Evolutionary conservation across 2,888 invertebrate species (phyloP).

Genomic region (Calliphora vomitoria): DNA sequence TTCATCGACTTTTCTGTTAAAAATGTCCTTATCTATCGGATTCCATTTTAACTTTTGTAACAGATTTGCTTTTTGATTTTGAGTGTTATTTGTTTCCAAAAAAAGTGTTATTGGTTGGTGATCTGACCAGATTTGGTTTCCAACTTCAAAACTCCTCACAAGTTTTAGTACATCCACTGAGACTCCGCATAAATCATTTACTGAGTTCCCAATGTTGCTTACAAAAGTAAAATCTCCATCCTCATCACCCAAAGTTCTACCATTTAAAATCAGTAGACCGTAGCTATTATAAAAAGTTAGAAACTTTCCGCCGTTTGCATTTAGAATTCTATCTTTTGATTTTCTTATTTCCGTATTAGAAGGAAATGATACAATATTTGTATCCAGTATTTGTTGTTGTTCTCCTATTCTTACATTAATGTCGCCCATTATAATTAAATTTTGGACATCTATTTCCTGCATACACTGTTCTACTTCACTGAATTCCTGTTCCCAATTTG

Average conservation of each 20-base stretch:
- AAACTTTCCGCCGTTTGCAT: background rate
- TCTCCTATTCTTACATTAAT: background rate
- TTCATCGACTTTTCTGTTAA: background rate
- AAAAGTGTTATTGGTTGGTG: background rate
- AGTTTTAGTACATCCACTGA: background rate
- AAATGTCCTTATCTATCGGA: background rate
- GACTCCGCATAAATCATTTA: constrained; percentile 9
- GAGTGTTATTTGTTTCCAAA: too few relatives aligned
- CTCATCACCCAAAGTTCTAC: background rate
- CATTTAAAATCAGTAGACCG: constrained; percentile 1
- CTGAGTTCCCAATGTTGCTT: background rate
- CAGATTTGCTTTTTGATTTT: background rate
- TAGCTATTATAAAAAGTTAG: background rate
- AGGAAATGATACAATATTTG: background rate
- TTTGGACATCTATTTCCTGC: background rate
- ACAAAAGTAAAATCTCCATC: constrained; percentile 16
- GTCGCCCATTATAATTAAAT: background rate
- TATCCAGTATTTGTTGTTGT: background rate
- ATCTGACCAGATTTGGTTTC: background rate
- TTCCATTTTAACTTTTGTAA: constrained; percentile 1
- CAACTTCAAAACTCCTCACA: background rate
- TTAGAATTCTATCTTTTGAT: constrained; percentile 12
- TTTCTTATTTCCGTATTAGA: background rate
- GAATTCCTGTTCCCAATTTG: background rate
- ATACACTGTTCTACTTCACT: background rate